These are phyloP conservation scores for Oryctolagus cuniculus DNA, from an alignment of 2,113 vertebrate species.

Conservation along the genomic window mOryCun1.1 NC_091437.1:77628001-77628500, in stretches of 20 bases:
- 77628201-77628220: slow-evolving; percentile 17
- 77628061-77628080: background rate
- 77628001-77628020: no score
- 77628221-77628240: background rate
- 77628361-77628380: no score
- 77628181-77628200: background rate
- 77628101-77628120: background rate
- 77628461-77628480: no score
- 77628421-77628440: no score
- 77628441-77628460: no score
- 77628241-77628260: background rate
- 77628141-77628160: background rate
- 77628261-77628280: background rate
- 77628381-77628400: no score
- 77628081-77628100: background rate
- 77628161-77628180: background rate
- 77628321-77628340: no score
- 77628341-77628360: no score
- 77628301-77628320: no score
- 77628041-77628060: background rate
- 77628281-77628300: no score
- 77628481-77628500: no score
- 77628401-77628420: no score
- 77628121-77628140: background rate
- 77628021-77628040: background rate